Base-by-base conservation (phyloP, 64 coral and sea anemone species). In the Orbicella faveolata region DNA sequence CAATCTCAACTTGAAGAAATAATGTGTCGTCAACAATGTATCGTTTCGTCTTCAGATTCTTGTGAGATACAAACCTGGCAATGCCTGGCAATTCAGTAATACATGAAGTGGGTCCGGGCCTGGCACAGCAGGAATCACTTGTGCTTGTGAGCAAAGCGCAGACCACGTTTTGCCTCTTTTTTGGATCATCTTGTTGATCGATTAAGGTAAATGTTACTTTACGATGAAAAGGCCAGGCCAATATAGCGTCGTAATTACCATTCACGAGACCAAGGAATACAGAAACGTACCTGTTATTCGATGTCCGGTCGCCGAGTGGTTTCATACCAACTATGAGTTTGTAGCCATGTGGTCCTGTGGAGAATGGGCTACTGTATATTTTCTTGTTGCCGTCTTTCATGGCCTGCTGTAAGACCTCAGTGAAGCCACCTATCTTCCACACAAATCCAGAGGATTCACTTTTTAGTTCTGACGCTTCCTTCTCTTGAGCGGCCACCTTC, bases 301-400 rank as follows among this genome's bases (percentile, higher is more conserved):
- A 30, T 48, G 44, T 44, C 1, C 69, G 78, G 57, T 90, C 78
- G 2, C 89, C 89, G 3, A 61, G 34, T 6, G 80, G 36, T 6
- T 16, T 3, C 21, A 90, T 2, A 62, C 89, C 59, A 44, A 68
- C 48, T 83, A n/a, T 73, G 2, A 90, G 33, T 70, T 90, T 90
- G 78, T 90, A 90, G 21, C 89, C 89, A 13, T 73, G 68, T 23
- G 53, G 54, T 20, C 89, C 89, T 10, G 89, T 83, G 39, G n/a
- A 75, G 26, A 90, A 90, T 23, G 79, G 79, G 21, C 74, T 66
- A 34, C 79, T 90, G 30, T 75, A 61, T 78, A 78, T 54, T 5
- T 66, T 21, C 23, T 66, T 66, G 63, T 23, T 19, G 15, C 18
- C 44, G 5, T 48, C 44, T 41, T 41, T 41, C 3, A 48, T 48